Base-by-base conservation (phyloP, 2,113 vertebrate species). In the Acanthochromis polyacanthus region DNA sequence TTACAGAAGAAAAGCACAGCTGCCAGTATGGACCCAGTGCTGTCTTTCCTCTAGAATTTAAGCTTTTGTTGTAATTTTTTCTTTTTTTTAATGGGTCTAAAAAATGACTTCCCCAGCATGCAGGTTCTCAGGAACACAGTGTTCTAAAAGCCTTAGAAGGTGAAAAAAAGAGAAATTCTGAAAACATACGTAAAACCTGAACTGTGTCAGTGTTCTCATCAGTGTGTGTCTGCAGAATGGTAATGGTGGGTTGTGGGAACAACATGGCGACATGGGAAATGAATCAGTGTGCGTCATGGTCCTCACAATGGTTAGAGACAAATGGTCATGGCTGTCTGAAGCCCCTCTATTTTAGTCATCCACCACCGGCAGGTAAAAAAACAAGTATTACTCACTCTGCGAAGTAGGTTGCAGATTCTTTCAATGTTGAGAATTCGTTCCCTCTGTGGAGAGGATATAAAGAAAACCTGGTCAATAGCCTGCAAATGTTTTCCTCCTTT, bases 341-440 rank as follows among this genome's bases (percentile, higher is more conserved):
- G 69, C 67, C 46, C 71, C 72, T 71, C 60, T 66, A 64, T 58
- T 75, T 79, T 62, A 86, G 69, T 83, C 82, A 80, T 62, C 63
- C 36, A 36, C 58, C 78, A 52, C 4, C 69, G 72, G 76, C 76
- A 88, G 82, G 78, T 85, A 40, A 71, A 75, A 75, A 68, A 83
- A 58, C 25, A 81, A 15, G 16, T 48, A 53, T 79, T 82, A 95
- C 96, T 96, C 90, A 98, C 97, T 95, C 93, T 96, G 78, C 97
- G 93, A 63, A 98, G 95, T 73, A 98, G 94, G 92, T 96, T 96
- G 93, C 97, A 98, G 91, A 98, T 98, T 88, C 97, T 95, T 72
- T 98, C 97, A 45, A 98, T 97, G 93, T 98, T 98, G 85, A 96
- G 95, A 83, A 97, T 96, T 90, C 97, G 93, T 87, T 98, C 97